Percentiles rank a stretch among this genome's conserved stretches.
These are phyloP conservation scores for Noctua fimbriata DNA, from an alignment of 2,888 invertebrate genomes.

Conservation along the genomic window DNA sequence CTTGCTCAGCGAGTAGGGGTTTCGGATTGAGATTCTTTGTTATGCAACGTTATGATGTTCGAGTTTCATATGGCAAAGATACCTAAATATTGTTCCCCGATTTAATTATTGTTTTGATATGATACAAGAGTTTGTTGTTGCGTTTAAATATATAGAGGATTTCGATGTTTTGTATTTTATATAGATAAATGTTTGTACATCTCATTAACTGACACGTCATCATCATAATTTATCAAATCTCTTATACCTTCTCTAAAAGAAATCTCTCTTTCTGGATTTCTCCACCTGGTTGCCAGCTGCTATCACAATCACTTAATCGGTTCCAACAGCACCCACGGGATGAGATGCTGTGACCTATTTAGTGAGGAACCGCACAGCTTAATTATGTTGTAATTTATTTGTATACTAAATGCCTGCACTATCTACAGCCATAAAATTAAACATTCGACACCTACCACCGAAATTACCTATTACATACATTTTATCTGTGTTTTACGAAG, in stretches of 20 bases:
- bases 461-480: background rate
- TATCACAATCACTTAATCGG: conserved; percentile 39
- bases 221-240: background rate
- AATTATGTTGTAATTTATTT: conserved; percentile 48
- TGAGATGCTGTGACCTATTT: conserved; percentile 40
- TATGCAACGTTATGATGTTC: background rate
- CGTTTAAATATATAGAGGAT: background rate
- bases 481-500: background rate
- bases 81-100: background rate
- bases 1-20: background rate
- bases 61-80: background rate
- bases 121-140: background rate
- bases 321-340: conserved; percentile 24
- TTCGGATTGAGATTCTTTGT: background rate
- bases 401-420: conserved; percentile 27
- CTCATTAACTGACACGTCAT: no score
- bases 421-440: background rate
- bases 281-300: background rate
- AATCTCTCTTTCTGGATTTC: background rate
- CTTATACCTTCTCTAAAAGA: background rate
- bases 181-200: background rate
- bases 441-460: background rate
- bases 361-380: conserved; percentile 8
- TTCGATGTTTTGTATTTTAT: background rate
- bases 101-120: background rate